Evolutionary conservation across 2,797 vertebrate genomes (phyloP).

Genomic region (Rousettus madagascariensis): DNA sequence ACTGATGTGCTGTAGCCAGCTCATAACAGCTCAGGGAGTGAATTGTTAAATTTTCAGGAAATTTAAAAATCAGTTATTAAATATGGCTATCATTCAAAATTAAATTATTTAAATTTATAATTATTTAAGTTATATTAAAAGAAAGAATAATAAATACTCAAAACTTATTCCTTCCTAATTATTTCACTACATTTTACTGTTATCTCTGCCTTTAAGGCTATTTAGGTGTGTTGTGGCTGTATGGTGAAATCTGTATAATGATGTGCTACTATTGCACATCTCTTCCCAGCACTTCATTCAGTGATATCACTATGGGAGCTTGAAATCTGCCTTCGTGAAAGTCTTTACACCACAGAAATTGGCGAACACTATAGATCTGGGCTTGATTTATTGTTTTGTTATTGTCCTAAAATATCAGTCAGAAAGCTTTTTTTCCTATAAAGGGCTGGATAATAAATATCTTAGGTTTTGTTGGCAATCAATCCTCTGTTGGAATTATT

Average conservation of each 20-base stretch:
- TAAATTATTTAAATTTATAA: background rate
- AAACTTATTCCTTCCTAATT: background rate
- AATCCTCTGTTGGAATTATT: background rate
- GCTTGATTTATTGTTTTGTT: background rate
- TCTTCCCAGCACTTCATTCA: background rate
- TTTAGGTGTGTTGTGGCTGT: background rate
- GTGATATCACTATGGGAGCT: background rate
- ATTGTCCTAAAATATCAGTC: background rate
- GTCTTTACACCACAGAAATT: background rate
- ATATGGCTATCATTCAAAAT: background rate
- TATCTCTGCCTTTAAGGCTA: background rate
- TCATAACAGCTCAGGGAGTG: background rate
- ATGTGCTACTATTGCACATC: too few relatives aligned
- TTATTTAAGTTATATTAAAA: background rate
- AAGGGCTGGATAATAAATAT: background rate
- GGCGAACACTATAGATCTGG: background rate
- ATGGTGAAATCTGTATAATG: background rate
- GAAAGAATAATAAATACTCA: background rate
- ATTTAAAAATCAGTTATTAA: background rate
- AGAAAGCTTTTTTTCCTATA: background rate
- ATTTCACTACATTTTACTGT: background rate
- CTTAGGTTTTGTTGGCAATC: background rate
- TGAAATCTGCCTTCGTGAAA: background rate
- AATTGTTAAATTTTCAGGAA: background rate
- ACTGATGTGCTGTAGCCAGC: background rate